phyloP scores from a whole-genome alignment of 1,140 invertebrate species.

The Leptinotarsa lineolata region DNA sequence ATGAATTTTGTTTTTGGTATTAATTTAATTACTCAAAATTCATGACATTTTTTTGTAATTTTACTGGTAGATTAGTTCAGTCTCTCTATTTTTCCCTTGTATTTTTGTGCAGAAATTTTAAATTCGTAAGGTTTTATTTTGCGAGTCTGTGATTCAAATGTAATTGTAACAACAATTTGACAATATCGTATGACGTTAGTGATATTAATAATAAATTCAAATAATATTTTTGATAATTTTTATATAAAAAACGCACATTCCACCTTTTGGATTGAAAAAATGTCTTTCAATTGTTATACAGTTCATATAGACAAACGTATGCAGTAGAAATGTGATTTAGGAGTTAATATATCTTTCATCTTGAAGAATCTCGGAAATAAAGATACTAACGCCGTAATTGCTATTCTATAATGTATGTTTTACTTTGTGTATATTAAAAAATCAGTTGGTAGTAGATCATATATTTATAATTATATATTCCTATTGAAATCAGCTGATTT shows the following conservation, averaged over 20 bases:
- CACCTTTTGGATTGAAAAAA: conserved; percentile 11
- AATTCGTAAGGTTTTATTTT: conserved; percentile 16
- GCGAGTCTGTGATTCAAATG: conserved; percentile 39
- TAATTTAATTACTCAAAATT: conserved; percentile 23
- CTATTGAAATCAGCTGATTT: conserved; percentile 39
- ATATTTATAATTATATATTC: conserved; percentile 33
- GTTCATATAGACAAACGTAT: background rate
- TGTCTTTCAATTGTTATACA: conserved; percentile 24
- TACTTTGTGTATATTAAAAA: conserved; percentile 32
- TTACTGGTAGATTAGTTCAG: conserved; percentile 17
- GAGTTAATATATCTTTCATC: background rate
- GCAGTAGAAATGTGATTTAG: background rate
- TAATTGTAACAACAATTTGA: conserved; percentile 27
- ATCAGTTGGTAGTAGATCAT: conserved; percentile 26
- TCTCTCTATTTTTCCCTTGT: conserved; percentile 30
- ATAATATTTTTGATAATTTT: conserved; percentile 32
- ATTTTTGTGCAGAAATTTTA: conserved; percentile 27
- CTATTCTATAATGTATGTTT: conserved; percentile 17
- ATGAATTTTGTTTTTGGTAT: conserved; percentile 14
- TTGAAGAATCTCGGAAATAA: background rate
- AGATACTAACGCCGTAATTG: conserved; percentile 13
- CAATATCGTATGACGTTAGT: conserved; percentile 28
- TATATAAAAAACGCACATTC: conserved; percentile 29
- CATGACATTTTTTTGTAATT: conserved; percentile 34
- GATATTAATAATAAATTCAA: conserved; percentile 28